Evolutionary conservation across 2,888 invertebrate species (phyloP).

Genomic region (Thecocarcelia acutangulata): DNA sequence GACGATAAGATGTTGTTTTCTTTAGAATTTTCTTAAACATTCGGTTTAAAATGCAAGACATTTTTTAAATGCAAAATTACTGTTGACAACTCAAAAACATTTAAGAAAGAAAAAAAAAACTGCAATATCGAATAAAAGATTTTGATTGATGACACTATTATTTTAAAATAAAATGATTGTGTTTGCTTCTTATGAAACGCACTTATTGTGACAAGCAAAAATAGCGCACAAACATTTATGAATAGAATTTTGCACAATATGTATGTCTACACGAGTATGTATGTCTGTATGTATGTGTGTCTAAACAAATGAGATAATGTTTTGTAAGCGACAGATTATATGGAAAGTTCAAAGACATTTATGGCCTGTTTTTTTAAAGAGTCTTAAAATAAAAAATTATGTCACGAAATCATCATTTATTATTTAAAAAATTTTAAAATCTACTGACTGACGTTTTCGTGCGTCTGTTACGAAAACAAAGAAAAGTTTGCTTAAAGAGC

Average conservation of each 20-base stretch:
- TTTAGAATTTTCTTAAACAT: conserved; percentile 8
- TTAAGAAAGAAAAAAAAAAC: conserved; percentile 23
- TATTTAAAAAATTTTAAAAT: conserved; percentile 32
- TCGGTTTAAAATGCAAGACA: conserved; percentile 41
- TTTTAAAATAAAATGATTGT: conserved; percentile 54
- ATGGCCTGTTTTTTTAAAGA: not conserved
- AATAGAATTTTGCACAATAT: conserved; percentile 48
- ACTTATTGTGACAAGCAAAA: conserved; percentile 28
- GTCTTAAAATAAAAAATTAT: conserved; percentile 70
- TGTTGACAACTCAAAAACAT: conserved; percentile 42
- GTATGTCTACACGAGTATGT: too few species aligned
- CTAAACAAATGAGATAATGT: conserved; percentile 14
- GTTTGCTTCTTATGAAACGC: conserved; percentile 37
- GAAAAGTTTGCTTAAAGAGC: conserved; percentile 14
- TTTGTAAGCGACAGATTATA: conserved; percentile 63
- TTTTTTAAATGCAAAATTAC: conserved; percentile 39
- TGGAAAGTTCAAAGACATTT: conserved; percentile 58
- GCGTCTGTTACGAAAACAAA: not conserved
- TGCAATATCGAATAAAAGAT: conserved; percentile 10
- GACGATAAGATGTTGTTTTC: conserved; percentile 47
- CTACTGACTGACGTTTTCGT: conserved; percentile 18
- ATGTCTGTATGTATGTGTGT: too few species aligned
- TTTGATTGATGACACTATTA: conserved; percentile 63
- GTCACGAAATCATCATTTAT: conserved; percentile 77
- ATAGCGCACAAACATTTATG: conserved; percentile 29